These are phyloP conservation scores for Volucella bombylans DNA, from an alignment of 2,888 invertebrate genomes.

Conservation along the genomic window DNA sequence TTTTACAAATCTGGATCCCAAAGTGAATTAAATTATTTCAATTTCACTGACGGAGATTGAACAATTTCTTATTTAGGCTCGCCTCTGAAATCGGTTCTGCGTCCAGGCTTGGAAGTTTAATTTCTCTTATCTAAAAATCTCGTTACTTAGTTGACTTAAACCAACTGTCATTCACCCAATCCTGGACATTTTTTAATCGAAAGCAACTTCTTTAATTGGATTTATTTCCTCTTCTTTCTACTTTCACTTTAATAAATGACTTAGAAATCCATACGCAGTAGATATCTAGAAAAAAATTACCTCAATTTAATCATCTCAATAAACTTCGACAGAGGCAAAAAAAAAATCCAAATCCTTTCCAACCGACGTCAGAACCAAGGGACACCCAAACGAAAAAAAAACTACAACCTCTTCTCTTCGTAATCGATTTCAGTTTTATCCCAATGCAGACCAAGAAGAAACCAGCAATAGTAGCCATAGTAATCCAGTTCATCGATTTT, in stretches of 20 bases:
- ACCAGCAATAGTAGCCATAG: slow-evolving; percentile 25
- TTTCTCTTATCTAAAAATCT: too few species aligned
- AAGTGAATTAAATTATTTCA: too few species aligned
- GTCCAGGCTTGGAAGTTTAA: not conserved
- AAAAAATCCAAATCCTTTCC: slow-evolving; percentile 45
- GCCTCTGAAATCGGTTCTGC: not conserved
- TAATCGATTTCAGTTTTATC: slow-evolving; percentile 63
- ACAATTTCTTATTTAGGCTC: not conserved
- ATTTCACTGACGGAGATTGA: too few species aligned
- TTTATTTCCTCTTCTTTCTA: slow-evolving; percentile 13
- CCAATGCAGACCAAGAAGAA: slow-evolving; percentile 31
- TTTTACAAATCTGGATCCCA: too few species aligned
- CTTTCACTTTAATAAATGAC: slow-evolving; percentile 66
- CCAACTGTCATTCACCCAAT: too few species aligned
- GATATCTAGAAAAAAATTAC: slow-evolving; percentile 30
- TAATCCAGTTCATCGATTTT: slow-evolving; percentile 57
- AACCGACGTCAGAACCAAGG: slow-evolving; percentile 43
- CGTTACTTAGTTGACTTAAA: too few species aligned
- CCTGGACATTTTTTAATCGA: too few species aligned
- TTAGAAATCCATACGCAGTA: slow-evolving; percentile 29
- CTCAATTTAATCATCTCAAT: slow-evolving; percentile 66
- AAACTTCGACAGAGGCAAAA: slow-evolving; percentile 40
- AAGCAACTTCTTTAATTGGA: slow-evolving; percentile 18
- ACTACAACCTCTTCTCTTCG: slow-evolving; percentile 59
- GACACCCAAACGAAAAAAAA: slow-evolving; percentile 30